phyloP scores from a whole-genome alignment of 2,797 vertebrate species.

The Delichon dasypus region DNA sequence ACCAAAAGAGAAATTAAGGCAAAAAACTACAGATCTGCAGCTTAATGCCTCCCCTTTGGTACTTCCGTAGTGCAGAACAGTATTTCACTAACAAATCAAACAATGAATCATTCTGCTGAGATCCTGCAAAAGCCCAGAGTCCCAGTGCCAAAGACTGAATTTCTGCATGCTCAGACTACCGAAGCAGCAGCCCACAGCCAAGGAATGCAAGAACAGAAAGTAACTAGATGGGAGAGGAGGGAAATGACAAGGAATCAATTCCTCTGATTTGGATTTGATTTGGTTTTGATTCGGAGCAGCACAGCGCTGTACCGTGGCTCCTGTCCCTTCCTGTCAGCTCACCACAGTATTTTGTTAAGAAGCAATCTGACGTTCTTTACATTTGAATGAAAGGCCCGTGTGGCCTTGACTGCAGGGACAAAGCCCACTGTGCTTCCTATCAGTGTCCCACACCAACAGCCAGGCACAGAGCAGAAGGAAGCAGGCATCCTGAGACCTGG shows the following conservation, averaged over 20 bases:
- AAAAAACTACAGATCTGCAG: neutral
- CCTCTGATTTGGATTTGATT: neutral
- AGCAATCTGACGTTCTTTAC: neutral
- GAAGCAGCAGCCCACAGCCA: neutral
- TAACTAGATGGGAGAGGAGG: neutral
- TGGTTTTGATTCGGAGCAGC: neutral
- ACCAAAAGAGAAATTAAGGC: neutral
- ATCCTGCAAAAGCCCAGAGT: neutral
- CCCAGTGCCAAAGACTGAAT: neutral
- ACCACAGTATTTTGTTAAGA: neutral
- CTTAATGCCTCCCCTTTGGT: neutral
- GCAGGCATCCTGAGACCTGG: neutral
- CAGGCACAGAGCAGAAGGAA: neutral
- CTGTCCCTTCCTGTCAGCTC: neutral
- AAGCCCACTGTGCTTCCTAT: neutral
- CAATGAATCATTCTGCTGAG: neutral
- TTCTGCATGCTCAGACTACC: neutral
- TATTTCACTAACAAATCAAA: neutral
- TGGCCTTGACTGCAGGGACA: neutral
- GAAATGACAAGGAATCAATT: neutral
- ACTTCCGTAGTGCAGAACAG: fast-evolving
- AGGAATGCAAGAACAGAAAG: neutral
- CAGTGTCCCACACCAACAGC: neutral
- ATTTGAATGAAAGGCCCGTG: neutral
- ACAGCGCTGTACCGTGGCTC: neutral